A percentile compares a stretch with the other conserved stretches of the same genome.
Evolutionary conservation across 2,113 vertebrate genomes (phyloP).

Genomic region (Amblyornis subalaris): DNA sequence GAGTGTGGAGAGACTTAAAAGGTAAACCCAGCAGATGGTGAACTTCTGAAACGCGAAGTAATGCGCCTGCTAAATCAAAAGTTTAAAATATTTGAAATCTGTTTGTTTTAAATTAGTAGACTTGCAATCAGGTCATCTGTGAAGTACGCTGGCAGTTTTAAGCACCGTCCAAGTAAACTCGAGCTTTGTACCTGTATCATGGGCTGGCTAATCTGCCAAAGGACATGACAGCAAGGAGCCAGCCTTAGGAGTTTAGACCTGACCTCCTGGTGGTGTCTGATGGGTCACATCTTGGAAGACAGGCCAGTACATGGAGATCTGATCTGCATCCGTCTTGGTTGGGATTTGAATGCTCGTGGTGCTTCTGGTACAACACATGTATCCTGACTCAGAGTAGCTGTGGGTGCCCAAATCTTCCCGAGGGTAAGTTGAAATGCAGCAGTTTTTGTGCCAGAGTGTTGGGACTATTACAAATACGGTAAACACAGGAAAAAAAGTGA

Average conservation of each 20-base stretch:
- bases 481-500: background rate
- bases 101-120: conserved; percentile 50
- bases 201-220: background rate
- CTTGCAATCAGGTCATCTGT: conserved; percentile 29
- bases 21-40: conserved; percentile 65
- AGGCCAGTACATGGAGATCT: background rate
- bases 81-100: conserved; percentile 58
- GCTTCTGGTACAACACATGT: background rate
- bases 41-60: conserved; percentile 55
- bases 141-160: background rate
- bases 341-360: background rate
- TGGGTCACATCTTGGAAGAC: background rate
- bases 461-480: background rate
- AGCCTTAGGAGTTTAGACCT: background rate
- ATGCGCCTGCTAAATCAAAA: conserved; percentile 53
- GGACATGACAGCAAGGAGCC: background rate
- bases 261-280: background rate
- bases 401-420: background rate
- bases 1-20: conserved; percentile 55
- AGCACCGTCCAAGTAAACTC: background rate
- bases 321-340: background rate
- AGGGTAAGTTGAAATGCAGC: background rate
- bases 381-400: background rate
- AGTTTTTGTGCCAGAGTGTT: background rate
- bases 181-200: background rate